Evolutionary conservation across 2,113 vertebrate species (phyloP), one percentile per base, ranked within the genome.

Genomic region (Nothocercus nigrocapillus): DNA sequence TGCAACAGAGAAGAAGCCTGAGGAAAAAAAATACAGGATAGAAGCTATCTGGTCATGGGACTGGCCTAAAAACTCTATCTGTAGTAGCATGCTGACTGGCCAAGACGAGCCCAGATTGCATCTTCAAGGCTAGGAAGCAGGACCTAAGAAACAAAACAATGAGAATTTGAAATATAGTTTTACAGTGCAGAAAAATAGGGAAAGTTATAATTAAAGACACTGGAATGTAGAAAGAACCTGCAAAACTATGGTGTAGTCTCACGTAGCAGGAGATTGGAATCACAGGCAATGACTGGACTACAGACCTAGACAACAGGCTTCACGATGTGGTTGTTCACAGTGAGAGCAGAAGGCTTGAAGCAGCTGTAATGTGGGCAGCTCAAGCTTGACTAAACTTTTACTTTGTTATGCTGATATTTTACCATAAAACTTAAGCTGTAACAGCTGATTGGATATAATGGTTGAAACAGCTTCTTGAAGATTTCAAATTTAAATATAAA

Each of bases 221-320:
- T 24, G 20, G 78, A 42, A 44, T 0, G 4, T 24, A 68, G 69
- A 68, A 82, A 34, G 77, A 75, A 92, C 54, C 32, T 12, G 68
- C 51, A 59, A 83, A 88, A 58, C 20, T 8, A 45, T 88, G 56
- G 69, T 10, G 38, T 1, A 72, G 86, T 66, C 80, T 84, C 42
- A 5, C 11, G 32, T 15, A 90, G 86, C 62, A 68, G 64, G 74
- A 94, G 66, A 38, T 47, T 47, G 79, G 69, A 78, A 74, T 64
- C 61, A 38, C 61, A 86, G 69, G 61, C 83, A 92, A 72, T 51
- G 84, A 75, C 51, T 47, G 83, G 61, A 79, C 84, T 93, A 93
- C 86, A 96, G 92, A 95, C 83, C 90, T 93, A 96, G 81, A 87
- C 83, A 84, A 89, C 51, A 86, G 90, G 77, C 83, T 90, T 94